These are phyloP conservation scores for Pteromalus puparum DNA, from an alignment of 1,140 invertebrate genomes.

Conservation along the genomic window DNA sequence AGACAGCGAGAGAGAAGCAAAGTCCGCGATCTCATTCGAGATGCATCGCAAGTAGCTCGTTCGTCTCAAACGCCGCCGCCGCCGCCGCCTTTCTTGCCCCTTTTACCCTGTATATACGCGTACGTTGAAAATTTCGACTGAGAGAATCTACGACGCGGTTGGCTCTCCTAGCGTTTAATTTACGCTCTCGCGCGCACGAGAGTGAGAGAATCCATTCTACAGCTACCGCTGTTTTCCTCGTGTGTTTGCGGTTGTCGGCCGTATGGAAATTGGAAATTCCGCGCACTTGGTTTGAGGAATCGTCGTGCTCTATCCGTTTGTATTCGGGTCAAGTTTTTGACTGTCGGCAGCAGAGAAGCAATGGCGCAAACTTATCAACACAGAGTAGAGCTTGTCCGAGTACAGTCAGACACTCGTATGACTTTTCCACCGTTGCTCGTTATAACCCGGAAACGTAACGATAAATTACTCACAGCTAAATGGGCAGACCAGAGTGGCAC, in stretches of 20 bases:
- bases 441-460: not conserved
- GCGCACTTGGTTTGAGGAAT: not conserved
- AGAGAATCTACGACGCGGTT: not conserved
- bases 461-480: not conserved
- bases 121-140: not conserved
- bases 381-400: not conserved
- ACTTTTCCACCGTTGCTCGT: not conserved
- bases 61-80: conserved; percentile 42
- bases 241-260: not conserved
- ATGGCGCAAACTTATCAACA: too few species aligned
- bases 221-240: not conserved
- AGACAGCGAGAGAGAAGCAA: not conserved
- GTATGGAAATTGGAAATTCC: conserved; percentile 22
- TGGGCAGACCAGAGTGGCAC: not conserved
- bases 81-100: not conserved
- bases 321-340: not conserved
- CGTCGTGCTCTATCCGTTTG: not conserved
- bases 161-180: conserved; percentile 30
- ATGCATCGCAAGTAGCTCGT: conserved; percentile 63
- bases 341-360: not conserved
- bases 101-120: not conserved
- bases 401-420: not conserved
- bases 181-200: conserved; percentile 11
- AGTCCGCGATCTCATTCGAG: conserved; percentile 57
- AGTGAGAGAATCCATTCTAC: not conserved